A percentile compares a stretch with the other conserved stretches of the same genome.
Conservation (phyloP, 2,797 vertebrate genomes). For the Microtus agrestis region DNA sequence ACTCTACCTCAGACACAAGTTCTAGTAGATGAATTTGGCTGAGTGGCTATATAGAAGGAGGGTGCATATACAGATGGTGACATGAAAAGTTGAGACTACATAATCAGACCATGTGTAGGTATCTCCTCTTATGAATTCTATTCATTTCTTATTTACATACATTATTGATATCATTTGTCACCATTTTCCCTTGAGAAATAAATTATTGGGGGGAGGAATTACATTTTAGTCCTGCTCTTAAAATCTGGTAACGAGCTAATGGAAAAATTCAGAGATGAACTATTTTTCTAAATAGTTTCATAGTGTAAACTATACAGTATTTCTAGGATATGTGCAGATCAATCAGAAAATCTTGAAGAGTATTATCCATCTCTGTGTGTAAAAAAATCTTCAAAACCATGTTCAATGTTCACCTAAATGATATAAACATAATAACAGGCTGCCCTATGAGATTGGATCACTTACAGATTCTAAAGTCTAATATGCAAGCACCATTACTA, state of each 20-base stretch:
- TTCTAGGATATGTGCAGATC: background rate
- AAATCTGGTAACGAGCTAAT: slow-evolving; percentile 28
- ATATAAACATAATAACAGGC: background rate
- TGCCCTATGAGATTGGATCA: background rate
- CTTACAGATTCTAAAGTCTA: slow-evolving; percentile 39
- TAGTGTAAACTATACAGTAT: slow-evolving; percentile 4
- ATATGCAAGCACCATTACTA: slow-evolving; percentile 34
- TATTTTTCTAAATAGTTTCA: slow-evolving; percentile 30
- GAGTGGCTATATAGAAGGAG: background rate
- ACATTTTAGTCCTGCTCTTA: slow-evolving; percentile 51
- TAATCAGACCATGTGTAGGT: slow-evolving; percentile 55
- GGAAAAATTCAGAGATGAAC: slow-evolving; percentile 7
- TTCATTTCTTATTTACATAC: slow-evolving; percentile 19
- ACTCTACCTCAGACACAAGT: background rate
- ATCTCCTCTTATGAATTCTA: background rate
- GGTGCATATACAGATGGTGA: background rate
- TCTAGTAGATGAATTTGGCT: slow-evolving; percentile 37
- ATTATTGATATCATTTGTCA: slow-evolving; percentile 33
- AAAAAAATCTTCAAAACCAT: background rate
- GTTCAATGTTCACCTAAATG: slow-evolving; percentile 23
- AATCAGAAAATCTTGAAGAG: slow-evolving; percentile 51
- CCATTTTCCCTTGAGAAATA: slow-evolving; percentile 41
- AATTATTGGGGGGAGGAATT: slow-evolving; percentile 4
- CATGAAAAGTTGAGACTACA: slow-evolving; percentile 7
- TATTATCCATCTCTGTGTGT: background rate